These are phyloP conservation scores for Sesia apiformis DNA, from an alignment of 2,888 invertebrate genomes.

Conservation along the genomic window DNA sequence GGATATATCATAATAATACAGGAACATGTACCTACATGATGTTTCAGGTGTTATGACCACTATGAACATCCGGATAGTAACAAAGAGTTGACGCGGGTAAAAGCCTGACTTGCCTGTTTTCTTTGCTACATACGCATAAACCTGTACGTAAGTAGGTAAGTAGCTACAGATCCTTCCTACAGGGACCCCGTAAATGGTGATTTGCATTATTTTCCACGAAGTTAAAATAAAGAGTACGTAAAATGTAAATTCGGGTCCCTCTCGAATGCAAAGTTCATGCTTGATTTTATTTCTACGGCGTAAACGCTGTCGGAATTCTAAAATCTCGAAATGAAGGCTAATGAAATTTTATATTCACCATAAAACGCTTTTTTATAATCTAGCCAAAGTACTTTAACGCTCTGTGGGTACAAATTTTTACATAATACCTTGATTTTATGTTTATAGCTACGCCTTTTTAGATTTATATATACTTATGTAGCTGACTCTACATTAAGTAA, in stretches of 20 bases:
- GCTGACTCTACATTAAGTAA: too few species aligned
- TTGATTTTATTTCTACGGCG: constrained; percentile 52
- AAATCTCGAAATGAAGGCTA: constrained; percentile 25
- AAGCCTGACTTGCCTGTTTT: not conserved
- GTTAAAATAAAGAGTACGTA: constrained; percentile 40
- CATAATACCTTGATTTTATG: not conserved
- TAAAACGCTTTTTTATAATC: not conserved
- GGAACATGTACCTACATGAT: too few species aligned
- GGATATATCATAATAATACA: too few species aligned
- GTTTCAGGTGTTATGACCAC: too few species aligned
- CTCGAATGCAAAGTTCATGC: constrained; percentile 50
- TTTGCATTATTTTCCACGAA: constrained; percentile 46
- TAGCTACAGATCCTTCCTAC: not conserved
- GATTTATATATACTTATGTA: too few species aligned
- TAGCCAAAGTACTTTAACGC: not conserved
- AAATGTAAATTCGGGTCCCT: constrained; percentile 48
- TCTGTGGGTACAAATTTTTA: not conserved
- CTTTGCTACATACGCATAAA: too few species aligned
- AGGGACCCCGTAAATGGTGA: constrained; percentile 29
- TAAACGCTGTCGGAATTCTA: constrained; percentile 40
- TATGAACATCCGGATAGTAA: not conserved
- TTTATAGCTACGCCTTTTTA: not conserved
- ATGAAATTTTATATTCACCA: constrained; percentile 19
- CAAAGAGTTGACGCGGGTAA: not conserved
- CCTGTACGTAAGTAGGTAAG: too few species aligned